These are phyloP conservation scores for Chionis minor DNA, from an alignment of 2,113 vertebrate species.

Conservation along the genomic window DNA sequence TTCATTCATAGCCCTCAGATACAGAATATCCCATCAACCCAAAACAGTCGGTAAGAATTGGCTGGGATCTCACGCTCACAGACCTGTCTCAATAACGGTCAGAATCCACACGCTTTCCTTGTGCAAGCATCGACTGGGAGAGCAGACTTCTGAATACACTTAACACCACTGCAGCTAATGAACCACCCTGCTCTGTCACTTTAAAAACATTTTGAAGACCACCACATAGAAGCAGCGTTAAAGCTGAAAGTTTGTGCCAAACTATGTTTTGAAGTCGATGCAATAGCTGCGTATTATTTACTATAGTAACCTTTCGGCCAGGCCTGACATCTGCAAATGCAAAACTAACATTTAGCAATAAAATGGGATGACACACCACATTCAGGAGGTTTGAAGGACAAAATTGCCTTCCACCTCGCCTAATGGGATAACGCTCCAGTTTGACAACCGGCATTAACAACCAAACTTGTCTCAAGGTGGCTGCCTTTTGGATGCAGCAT, in stretches of 20 bases:
- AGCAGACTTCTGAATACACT: neutral
- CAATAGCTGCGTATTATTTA: neutral
- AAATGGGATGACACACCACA: neutral
- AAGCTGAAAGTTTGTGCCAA: neutral
- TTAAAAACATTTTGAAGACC: neutral
- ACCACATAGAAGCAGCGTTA: neutral
- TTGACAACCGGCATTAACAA: neutral
- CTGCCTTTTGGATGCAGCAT: neutral
- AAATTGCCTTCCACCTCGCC: neutral
- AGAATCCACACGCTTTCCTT: neutral
- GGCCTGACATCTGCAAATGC: neutral
- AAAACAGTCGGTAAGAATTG: neutral
- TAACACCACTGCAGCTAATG: neutral
- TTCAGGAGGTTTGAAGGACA: neutral
- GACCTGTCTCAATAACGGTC: neutral
- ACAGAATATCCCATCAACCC: neutral
- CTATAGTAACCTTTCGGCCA: neutral
- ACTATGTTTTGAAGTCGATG: fast-evolving
- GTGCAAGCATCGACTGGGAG: neutral
- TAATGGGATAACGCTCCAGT: neutral
- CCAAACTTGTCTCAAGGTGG: neutral
- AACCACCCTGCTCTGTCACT: neutral
- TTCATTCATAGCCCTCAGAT: neutral
- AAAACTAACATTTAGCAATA: neutral
- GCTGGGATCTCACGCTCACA: neutral